Conservation (phyloP, 2,797 vertebrate species). For the Smutsia temminckii region DNA sequence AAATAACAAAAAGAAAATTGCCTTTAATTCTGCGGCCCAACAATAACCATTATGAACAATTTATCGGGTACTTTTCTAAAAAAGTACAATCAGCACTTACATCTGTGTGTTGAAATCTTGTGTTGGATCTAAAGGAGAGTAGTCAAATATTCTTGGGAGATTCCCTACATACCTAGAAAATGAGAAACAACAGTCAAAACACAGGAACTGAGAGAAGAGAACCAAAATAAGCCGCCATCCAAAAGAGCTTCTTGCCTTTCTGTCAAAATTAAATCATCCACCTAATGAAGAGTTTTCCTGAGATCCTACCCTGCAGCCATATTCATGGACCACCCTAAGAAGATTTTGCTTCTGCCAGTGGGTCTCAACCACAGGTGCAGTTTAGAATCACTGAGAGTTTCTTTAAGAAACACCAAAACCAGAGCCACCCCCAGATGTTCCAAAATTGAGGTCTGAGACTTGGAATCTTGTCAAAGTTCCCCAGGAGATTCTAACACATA, state of each 20-base stretch:
- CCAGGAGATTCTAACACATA: neutral
- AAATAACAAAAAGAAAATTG: neutral
- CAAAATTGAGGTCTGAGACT: neutral
- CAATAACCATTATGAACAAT: neutral
- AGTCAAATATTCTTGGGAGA: constrained; percentile 98
- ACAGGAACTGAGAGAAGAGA: neutral
- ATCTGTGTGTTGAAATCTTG: constrained; percentile 99
- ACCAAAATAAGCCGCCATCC: neutral
- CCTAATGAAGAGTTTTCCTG: neutral
- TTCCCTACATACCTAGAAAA: constrained; percentile 95
- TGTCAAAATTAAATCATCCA: neutral
- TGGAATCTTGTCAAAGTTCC: neutral
- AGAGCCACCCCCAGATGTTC: neutral
- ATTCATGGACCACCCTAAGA: neutral
- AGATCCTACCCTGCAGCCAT: neutral
- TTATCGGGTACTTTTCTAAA: neutral
- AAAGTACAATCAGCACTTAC: constrained; percentile 86
- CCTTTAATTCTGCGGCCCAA: constrained; percentile 48
- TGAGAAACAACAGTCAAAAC: constrained; percentile 65
- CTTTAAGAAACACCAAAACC: neutral
- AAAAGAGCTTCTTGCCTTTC: neutral
- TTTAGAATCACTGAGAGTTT: neutral
- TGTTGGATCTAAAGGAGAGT: constrained; percentile 96
- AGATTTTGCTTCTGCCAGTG: neutral
- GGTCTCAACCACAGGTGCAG: neutral